Conservation (phyloP, 2,888 invertebrate species). For the Heteropelma amictum region DNA sequence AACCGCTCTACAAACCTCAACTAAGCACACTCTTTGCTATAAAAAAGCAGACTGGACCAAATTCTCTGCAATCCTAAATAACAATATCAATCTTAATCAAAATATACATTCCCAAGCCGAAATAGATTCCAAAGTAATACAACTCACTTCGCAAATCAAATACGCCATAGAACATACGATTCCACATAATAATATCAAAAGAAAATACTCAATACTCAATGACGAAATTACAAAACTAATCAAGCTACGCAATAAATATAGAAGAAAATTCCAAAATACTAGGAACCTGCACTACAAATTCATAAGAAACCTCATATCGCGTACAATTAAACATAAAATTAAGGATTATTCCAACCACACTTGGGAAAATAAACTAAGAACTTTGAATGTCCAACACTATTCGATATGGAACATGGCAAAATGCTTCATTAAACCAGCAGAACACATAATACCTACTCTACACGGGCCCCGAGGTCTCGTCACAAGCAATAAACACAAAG, state of each 20-base stretch:
- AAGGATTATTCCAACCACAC: background rate
- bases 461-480: slow-evolving; percentile 2
- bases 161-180: background rate
- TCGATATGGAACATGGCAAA: slow-evolving; percentile 43
- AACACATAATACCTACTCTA: slow-evolving; percentile 20
- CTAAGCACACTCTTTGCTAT: slow-evolving; percentile 18
- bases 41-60: slow-evolving; percentile 27
- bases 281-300: background rate
- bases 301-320: background rate
- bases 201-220: background rate
- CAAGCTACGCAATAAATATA: background rate
- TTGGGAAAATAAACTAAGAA: background rate
- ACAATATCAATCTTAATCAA: background rate
- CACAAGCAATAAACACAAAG: slow-evolving; percentile 29
- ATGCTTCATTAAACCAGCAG: slow-evolving; percentile 16
- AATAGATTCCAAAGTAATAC: background rate
- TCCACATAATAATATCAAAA: background rate
- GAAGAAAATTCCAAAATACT: background rate
- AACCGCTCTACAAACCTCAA: background rate
- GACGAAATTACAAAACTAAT: background rate
- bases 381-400: slow-evolving; percentile 19
- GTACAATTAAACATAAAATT: background rate
- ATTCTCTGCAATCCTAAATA: background rate
- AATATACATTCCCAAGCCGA: background rate
- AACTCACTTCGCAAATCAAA: background rate